Evolutionary conservation across 2,113 vertebrate genomes (phyloP).

Genomic region (Todiramphus saurophagus): DNA sequence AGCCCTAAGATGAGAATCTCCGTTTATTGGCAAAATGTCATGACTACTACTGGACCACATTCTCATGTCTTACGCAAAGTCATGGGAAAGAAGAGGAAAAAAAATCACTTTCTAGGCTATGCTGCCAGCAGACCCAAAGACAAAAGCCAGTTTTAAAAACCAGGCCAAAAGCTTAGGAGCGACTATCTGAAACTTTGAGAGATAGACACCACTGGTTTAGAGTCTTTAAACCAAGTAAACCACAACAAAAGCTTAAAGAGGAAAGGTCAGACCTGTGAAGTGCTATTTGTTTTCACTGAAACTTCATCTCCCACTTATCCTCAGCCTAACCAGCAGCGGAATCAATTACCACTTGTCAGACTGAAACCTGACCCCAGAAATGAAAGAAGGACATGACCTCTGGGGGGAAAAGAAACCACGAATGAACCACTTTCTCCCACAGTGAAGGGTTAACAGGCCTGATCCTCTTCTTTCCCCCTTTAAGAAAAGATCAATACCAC

Average conservation of each 20-base stretch:
- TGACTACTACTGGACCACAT: not conserved
- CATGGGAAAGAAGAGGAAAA: not conserved
- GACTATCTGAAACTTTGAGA: not conserved
- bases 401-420: constrained; percentile 39
- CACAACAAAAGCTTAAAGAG: constrained; percentile 81
- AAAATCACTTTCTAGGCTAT: not conserved
- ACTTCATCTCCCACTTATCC: constrained; percentile 94
- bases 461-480: not conserved
- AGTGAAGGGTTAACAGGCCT: constrained; percentile 61
- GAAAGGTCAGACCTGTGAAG: constrained; percentile 83
- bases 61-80: not conserved
- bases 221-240: constrained; percentile 66
- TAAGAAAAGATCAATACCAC: not conserved
- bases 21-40: not conserved
- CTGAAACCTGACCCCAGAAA: constrained; percentile 87
- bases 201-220: constrained; percentile 51
- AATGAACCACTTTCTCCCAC: constrained; percentile 25
- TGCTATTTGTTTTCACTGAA: constrained; percentile 99
- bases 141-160: constrained; percentile 1
- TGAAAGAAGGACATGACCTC: constrained; percentile 91
- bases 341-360: constrained; percentile 99
- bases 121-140: not conserved
- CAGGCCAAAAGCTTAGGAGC: not conserved
- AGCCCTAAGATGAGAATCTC: not conserved
- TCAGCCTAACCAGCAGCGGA: constrained; percentile 87